Evolutionary conservation across 2,113 vertebrate genomes (phyloP), one percentile per base, ranked within the genome.

Genomic region (Tympanuchus pallidicinctus): DNA sequence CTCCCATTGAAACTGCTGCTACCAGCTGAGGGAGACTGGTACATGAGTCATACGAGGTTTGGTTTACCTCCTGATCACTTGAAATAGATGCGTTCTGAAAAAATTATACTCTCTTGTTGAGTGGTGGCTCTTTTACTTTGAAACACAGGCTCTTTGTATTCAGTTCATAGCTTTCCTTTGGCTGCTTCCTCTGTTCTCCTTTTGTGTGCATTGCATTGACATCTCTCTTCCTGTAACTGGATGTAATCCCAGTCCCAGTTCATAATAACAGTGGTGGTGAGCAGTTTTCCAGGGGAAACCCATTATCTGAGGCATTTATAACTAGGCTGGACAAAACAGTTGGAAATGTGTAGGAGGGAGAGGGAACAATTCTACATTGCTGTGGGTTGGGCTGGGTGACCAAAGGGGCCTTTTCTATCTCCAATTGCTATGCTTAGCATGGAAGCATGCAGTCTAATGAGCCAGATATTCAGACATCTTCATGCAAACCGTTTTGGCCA

Each of bases 401-500:
- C 4, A 0, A 89, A 76, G 32, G 48, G 34, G 48, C 77, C 75
- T 83, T 93, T 93, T 94, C 65, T 88, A 3, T 71, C 81, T 86
- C 64, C 11, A 20, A 75, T 90, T 95, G 92, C 75, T 74, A 92
- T 94, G 82, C 93, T 72, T 65, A 70, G 90, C 92, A 74, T 96
- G 89, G 60, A 95, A 90, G 43, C 43, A 86, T 48, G 40, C 25
- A 54, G 36, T 43, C 66, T 93, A 95, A 94, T 91, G 89, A 91
- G 93, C 96, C 90, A 96, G 79, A 91, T 92, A 96, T 93, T 96
- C 94, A 96, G 79, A 89, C 78, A 63, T 92, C 87, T 93, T 90
- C 88, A 78, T 81, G 94, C 94, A 90, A 92, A 91, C 43, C 13
- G 32, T 93, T 94, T 91, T 95, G 94, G 88, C 88, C 70, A 84